Percentiles rank a stretch among this genome's conserved stretches.
These are phyloP conservation scores for Drosophila baimaii DNA, from an alignment of 1,140 invertebrate genomes.

Conservation along the genomic window DNA sequence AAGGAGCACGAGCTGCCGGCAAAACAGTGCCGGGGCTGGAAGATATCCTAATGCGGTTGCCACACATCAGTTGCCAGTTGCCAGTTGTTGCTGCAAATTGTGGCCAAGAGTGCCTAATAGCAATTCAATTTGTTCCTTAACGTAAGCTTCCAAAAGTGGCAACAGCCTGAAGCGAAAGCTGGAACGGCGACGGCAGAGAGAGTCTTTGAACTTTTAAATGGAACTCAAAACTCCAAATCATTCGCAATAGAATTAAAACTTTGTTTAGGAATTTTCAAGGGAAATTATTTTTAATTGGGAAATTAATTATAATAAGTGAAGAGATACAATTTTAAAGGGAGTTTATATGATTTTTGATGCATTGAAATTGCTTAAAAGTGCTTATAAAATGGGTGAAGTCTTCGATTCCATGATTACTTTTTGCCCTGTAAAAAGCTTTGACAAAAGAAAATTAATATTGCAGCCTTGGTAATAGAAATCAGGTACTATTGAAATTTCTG, in stretches of 20 bases:
- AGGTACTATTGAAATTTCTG: neutral
- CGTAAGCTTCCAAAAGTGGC: conserved; percentile 35
- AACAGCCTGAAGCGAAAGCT: conserved; percentile 36
- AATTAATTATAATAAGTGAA: neutral
- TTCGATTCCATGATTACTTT: too few species aligned
- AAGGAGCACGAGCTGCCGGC: conserved; percentile 21
- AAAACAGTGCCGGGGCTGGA: conserved; percentile 29
- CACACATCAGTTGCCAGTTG: conserved; percentile 36
- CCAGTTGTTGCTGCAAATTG: conserved; percentile 23
- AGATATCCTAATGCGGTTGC: conserved; percentile 50
- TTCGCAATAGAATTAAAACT: conserved; percentile 2
- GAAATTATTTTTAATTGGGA: neutral
- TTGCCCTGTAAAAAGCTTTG: too few species aligned
- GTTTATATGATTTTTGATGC: too few species aligned
- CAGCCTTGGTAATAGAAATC: too few species aligned
- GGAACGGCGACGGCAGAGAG: neutral
- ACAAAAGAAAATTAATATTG: neutral
- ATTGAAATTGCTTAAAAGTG: too few species aligned
- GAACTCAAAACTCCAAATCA: too few species aligned
- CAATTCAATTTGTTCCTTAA: conserved; percentile 55
- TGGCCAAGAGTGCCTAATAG: conserved; percentile 48
- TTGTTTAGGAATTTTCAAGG: neutral
- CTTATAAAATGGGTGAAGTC: too few species aligned
- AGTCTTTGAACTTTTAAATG: neutral
- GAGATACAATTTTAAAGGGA: too few species aligned